Conservation (phyloP, 53 echinoderm and acorn worm species). For the Crossaster papposus region DNA sequence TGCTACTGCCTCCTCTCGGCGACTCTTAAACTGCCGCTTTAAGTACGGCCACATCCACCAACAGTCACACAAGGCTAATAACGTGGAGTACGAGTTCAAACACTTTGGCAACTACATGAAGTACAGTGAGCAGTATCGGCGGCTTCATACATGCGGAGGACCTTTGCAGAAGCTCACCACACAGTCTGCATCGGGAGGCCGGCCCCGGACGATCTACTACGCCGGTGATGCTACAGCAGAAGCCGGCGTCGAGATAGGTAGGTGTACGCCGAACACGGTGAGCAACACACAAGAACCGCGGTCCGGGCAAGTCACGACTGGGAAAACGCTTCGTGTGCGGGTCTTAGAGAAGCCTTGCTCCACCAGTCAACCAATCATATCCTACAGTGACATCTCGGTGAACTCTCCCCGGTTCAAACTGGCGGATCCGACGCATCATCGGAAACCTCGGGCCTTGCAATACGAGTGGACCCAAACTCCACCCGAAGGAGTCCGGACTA, state of each 20-base stretch:
- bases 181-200: slow-evolving; percentile 60
- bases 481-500: background rate
- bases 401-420: slow-evolving; percentile 41
- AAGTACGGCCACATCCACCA: slow-evolving; percentile 1
- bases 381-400: slow-evolving; percentile 56
- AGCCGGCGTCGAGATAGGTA: slow-evolving; percentile 55
- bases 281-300: background rate
- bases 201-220: slow-evolving; percentile 75
- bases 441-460: background rate
- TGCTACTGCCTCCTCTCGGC: background rate
- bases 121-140: slow-evolving; percentile 95
- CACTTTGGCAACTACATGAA: slow-evolving; percentile 88
- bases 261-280: background rate
- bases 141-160: slow-evolving; percentile 91
- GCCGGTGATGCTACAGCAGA: slow-evolving; percentile 68
- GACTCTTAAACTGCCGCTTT: background rate
- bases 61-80: background rate
- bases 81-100: slow-evolving; percentile 78
- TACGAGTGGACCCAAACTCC: background rate
- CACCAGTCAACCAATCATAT: slow-evolving; percentile 24
- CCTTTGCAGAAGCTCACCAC: slow-evolving; percentile 83
- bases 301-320: background rate
- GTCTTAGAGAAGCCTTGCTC: slow-evolving; percentile 12
- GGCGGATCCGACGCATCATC: background rate
- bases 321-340: background rate